Evolutionary conservation across 2,113 vertebrate genomes (phyloP), one percentile per base, ranked within the genome.

Genomic region (Stigmatopora nigra): DNA sequence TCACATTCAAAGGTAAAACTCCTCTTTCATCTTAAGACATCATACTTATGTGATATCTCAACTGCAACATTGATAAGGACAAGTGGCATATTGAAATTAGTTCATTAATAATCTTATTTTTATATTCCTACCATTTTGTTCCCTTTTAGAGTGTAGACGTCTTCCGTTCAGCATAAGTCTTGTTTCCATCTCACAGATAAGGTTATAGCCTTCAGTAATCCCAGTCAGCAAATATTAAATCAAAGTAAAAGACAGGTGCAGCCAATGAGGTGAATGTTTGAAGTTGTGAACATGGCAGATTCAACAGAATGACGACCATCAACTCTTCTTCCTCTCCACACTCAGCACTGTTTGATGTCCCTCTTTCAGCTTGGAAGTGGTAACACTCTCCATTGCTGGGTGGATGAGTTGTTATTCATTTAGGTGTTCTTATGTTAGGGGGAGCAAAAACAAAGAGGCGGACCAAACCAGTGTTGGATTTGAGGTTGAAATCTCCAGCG

Each of bases 241-340:
- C 71, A 72, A 31, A 49, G 51, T 53, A 36, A 69, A 73, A 73
- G 82, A 70, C 79, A 77, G 76, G 76, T 71, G 62, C 64, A 56
- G 67, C 64, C 57, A 38, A 6, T 76, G 61, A 45, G 53, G 62
- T 60, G 65, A 67, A 57, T 22, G 65, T 65, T 66, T 64, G 61
- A 72, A 79, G 67, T 79, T 74, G 66, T 53, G 51, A 79, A 78
- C 78, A 73, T 73, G 78, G 73, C 69, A 78, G 76, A 82, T 78
- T 80, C 79, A 82, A 80, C 75, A 64, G 75, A 59, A 63, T 59
- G 41, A 55, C 67, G 65, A 73, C 60, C 70, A 82, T 73, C 62
- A 72, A 52, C 70, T 78, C 25, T 20, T 45, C 31, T 63, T 46
- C 22, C 58, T 46, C 63, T 59, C 16, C 60, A 12, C 47, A 63